Conservation (phyloP, 2,113 vertebrate species). For the Gopherus flavomarginatus region DNA sequence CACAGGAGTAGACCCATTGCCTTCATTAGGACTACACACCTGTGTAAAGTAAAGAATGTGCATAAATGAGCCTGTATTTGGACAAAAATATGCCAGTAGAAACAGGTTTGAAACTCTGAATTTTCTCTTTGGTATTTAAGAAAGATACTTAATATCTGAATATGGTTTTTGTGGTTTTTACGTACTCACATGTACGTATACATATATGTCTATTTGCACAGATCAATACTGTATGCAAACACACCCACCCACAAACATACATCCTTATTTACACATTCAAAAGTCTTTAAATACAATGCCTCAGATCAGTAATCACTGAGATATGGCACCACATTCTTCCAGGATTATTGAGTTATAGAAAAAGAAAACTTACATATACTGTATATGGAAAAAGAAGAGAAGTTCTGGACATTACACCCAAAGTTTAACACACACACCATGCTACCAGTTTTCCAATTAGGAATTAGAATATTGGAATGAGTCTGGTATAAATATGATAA, state of each 20-base stretch:
- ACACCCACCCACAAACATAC: neutral
- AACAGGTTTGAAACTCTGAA: neutral
- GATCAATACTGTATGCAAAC: constrained; percentile 5
- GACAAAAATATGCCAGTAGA: constrained; percentile 27
- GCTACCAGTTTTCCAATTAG: constrained; percentile 63
- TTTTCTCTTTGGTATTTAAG: constrained; percentile 28
- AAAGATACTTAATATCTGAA: constrained; percentile 44
- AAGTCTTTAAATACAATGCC: constrained; percentile 56
- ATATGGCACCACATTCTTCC: constrained; percentile 18
- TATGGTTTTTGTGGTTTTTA: constrained; percentile 29
- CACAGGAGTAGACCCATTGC: constrained; percentile 29
- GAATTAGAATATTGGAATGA: constrained; percentile 69
- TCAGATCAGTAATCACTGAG: constrained; percentile 37
- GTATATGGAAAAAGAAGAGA: neutral
- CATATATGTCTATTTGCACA: constrained; percentile 23
- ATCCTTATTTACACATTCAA: constrained; percentile 34
- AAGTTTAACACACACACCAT: neutral
- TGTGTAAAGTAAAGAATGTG: neutral
- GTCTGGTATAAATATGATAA: constrained; percentile 39
- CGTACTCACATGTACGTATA: constrained; percentile 68
- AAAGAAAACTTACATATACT: constrained; percentile 38
- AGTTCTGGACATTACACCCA: constrained; percentile 28
- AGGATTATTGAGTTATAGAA: constrained; percentile 16
- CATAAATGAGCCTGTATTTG: constrained; percentile 29
- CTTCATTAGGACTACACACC: constrained; percentile 28